Base-by-base conservation (phyloP, 2,888 invertebrate species). In the Drosophila cognata region DNA sequence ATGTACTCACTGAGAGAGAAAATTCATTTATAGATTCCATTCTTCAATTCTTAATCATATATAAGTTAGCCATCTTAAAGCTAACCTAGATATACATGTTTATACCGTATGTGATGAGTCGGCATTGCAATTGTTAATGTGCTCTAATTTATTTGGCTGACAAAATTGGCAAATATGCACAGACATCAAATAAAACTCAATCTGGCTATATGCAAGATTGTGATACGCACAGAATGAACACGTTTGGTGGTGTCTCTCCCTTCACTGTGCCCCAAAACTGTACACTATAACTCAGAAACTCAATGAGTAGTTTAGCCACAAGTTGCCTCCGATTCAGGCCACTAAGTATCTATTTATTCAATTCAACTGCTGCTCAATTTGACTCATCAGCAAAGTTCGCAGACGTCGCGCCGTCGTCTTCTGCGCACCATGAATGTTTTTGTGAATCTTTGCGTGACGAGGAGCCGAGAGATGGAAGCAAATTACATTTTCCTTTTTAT, bases 281-380 rank as follows among this genome's bases (percentile, higher is more conserved):
- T 21, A 2, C 1, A 0, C 46, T 11, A 64, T 58, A 62, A 68
- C 60, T 77, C 73, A 62, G 25, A 50, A 56, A 21, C 61, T 52
- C 46, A 74, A 56, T 74, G 52, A 58, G 63, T 77, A 65, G 70
- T 65, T 61, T 64, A 43, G 60, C 71, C 61, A 33, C 52, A 74
- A 78, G 71, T 61, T 77, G 51, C 31, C 61, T 50, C 41, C 33
- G 52, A 38, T 59, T 57, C 64, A 56, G 33, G 36, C 61, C 50
- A 33, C 68, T 65, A 68, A 80, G 79, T 80, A 80, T 80, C 73
- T 66, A 58, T 61, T 65, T 67, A 75, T 76, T 70, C 68, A 63
- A 76, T 80, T 81, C 81, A 81, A 81, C 69, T 81, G 79, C 79
- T 79, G 77, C 85, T 87, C 85, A 84, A 87, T 84, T 84, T 84